Base-by-base conservation (phyloP, 2,797 vertebrate species). In the Acanthurus tractus region DNA sequence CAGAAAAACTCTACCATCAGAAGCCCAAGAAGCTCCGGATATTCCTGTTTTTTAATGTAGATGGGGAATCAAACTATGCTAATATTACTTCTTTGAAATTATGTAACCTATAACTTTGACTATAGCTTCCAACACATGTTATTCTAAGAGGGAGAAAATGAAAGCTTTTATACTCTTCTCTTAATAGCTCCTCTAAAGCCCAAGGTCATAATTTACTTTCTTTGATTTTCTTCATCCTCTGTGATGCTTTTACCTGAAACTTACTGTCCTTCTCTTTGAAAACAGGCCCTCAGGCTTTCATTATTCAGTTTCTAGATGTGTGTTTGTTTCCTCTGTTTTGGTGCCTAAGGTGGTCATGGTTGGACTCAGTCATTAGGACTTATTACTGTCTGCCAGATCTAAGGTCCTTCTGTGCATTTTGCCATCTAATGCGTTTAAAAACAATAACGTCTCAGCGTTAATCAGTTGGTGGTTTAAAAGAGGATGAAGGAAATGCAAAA, bases 141-240 rank as follows among this genome's bases (percentile, higher is more conserved):
- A 42, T 36, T 15, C 7, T 46, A 59, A 40, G 50, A 17, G 3
- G 15, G 25, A n/a, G 44, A 58, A 18, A 52, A 40, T 6, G 44
- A n/a, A 40, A 40, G 38, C 57, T 29, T 55, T 64, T 42, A 29
- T 23, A 29, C 13, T 62, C 8, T 71, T 59, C 62, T 64, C 38
- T 84, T 62, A 70, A 85, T 86, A 80, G 49, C 42, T 58, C 86
- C 81, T 70, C 69, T 59, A 4, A 52, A 49, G 65, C 65, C 22
- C 77, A 83, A 82, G 82, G 83, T 88, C 84, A 52, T 86, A 71
- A 89, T 90, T 90, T 73, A 81, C 77, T 83, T 67, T 64, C 44
- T 79, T 73, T 83, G n/a, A 6, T 38, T 61, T 44, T 12, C 36
- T 3, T 50, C 49, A 12, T 77, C 73, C 48, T 58, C 58, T 38